Base-by-base conservation (phyloP, 2,113 vertebrate genomes). In the Planiliza haematocheilus region DNA sequence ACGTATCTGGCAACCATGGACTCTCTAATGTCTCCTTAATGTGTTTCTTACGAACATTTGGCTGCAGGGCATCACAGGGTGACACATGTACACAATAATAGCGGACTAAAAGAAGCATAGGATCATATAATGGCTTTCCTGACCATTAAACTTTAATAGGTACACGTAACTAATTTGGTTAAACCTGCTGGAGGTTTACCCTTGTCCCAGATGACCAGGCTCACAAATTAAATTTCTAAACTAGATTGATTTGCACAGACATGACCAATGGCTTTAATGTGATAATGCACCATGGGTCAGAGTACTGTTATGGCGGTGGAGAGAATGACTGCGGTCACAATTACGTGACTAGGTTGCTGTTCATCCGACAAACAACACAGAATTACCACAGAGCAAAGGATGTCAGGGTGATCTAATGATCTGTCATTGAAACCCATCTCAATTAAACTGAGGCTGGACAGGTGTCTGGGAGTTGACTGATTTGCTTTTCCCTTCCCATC, bases 81-180 rank as follows among this genome's bases (percentile, higher is more conserved):
- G 79, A 82, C 87, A 84, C 87, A 85, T 88, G 79, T 84, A 66
- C 70, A 89, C 83, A 85, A 70, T 81, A 82, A 72, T 53, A 76
- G 65, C 63, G 8, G 53, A 69, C 59, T 77, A 52, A 86, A 82
- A 82, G 67, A 74, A 75, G 57, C 74, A 70, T 21, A 76, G 39
- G 51, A 14, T 51, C 59, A 68, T 63, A 77, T 82, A 83, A 88
- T 61, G 70, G 76, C 81, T 73, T 79, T 53, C 71, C 70, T 81
- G 64, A 69, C 62, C 86, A 86, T 92, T 91, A 85, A 86, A 89
- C 74, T 85, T 89, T 86, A 86, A 93, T 89, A 86, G 76, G 56
- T 60, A 45, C 70, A 69, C 74, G 84, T 88, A 83, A 87, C 82
- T 86, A 77, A 92, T 82, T 71, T 63, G 42, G 75, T 85, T 88